Conservation (phyloP, 2,113 vertebrate species). For the Delphinapterus leucas region DNA sequence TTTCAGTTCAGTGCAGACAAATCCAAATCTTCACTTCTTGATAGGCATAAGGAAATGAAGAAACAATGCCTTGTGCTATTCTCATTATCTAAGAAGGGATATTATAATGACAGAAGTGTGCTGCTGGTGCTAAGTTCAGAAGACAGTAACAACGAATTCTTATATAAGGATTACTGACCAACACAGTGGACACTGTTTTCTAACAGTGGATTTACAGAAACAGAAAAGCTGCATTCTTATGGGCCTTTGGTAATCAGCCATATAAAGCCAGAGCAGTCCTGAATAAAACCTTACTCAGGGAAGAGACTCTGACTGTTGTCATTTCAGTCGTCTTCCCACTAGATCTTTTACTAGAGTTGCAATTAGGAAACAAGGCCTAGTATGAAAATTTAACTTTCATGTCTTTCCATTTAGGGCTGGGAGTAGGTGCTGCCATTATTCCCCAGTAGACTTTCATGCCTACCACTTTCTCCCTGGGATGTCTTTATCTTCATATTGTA, state of each 20-base stretch:
- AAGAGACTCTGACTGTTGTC: neutral
- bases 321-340: neutral
- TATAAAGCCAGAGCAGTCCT: neutral
- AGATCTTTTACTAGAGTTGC: neutral
- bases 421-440: neutral
- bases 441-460: neutral
- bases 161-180: neutral
- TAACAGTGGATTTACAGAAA: neutral
- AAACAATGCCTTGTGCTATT: neutral
- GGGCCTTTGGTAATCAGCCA: neutral
- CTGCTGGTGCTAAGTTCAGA: neutral
- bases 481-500: constrained; percentile 24
- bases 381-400: neutral
- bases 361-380: neutral
- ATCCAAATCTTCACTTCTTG: neutral
- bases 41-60: neutral
- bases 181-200: neutral
- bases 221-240: neutral
- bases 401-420: neutral
- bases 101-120: neutral
- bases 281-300: neutral
- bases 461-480: neutral
- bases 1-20: neutral
- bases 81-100: neutral
- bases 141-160: neutral